Evolutionary conservation across 2,888 invertebrate genomes (phyloP).

Genomic region (Drosophila subsilvestris): DNA sequence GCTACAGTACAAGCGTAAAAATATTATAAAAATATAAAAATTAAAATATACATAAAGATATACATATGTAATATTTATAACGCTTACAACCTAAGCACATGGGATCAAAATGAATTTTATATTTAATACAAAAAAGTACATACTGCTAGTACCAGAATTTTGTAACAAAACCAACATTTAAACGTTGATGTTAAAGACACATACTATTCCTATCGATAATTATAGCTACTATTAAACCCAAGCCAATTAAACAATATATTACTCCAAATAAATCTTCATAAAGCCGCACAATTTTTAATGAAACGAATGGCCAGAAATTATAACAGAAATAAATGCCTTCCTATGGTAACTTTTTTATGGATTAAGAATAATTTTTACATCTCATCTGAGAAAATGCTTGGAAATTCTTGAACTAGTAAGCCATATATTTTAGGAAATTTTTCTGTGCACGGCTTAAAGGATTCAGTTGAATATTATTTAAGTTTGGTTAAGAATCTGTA

Average conservation of each 20-base stretch:
- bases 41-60: slow-evolving; percentile 12
- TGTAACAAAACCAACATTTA: not conserved
- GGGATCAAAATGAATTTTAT: slow-evolving; percentile 54
- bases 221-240: not conserved
- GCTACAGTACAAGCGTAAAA: not conserved
- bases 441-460: not conserved
- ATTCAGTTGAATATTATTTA: not conserved
- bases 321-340: not conserved
- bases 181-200: slow-evolving; percentile 24
- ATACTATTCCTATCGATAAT: not conserved
- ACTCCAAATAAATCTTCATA: not conserved
- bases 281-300: not conserved
- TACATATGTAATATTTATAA: slow-evolving; percentile 13
- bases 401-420: too few relatives aligned
- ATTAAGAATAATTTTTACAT: not conserved
- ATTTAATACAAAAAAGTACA: not conserved
- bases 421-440: too few relatives aligned
- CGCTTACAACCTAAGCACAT: slow-evolving; percentile 39
- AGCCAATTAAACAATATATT: not conserved
- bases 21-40: slow-evolving; percentile 4
- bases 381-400: not conserved
- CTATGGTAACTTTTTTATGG: not conserved
- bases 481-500: not conserved
- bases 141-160: slow-evolving; percentile 24
- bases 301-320: not conserved